Conservation (phyloP, 2,888 invertebrate species). For the Harpagoxenus sublaevis region DNA sequence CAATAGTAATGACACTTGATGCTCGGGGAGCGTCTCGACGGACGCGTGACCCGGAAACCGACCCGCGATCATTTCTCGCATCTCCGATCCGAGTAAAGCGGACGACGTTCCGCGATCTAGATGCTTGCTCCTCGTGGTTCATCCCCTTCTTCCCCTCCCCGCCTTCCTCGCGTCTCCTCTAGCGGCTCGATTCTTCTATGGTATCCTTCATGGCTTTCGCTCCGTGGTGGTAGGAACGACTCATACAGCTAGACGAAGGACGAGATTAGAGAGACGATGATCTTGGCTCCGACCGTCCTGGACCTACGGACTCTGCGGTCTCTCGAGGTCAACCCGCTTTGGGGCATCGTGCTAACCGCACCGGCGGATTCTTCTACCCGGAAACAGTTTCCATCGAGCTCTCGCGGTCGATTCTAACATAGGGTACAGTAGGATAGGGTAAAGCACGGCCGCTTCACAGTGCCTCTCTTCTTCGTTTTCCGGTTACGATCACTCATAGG, state of each 20-base stretch:
- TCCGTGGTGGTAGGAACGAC: constrained; percentile 56
- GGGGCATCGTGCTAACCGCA: constrained; percentile 85
- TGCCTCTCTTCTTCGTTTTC: constrained; percentile 70
- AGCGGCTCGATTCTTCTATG: constrained; percentile 21
- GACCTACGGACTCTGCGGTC: constrained; percentile 76
- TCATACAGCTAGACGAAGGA: constrained; percentile 67
- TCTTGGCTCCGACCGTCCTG: constrained; percentile 76
- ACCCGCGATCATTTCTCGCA: constrained; percentile 78
- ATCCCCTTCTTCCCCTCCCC: constrained; percentile 41
- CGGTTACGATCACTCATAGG: constrained; percentile 72
- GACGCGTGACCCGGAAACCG: constrained; percentile 84
- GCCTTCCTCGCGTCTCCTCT: constrained; percentile 37
- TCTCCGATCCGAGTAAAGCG: constrained; percentile 65
- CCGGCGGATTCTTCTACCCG: constrained; percentile 82
- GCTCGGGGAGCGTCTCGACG: constrained; percentile 77
- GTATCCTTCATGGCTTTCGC: constrained; percentile 8
- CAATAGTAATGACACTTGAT: constrained; percentile 84
- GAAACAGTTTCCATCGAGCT: constrained; percentile 79
- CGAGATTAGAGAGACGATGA: constrained; percentile 82
- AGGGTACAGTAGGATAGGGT: constrained; percentile 64
- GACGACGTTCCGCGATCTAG: constrained; percentile 72
- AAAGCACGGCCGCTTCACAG: constrained; percentile 57
- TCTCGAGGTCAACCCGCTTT: constrained; percentile 85
- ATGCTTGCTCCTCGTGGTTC: constrained; percentile 65
- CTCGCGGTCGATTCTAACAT: constrained; percentile 69